Conservation (phyloP, 1,140 invertebrate species). For the Sitophilus oryzae region DNA sequence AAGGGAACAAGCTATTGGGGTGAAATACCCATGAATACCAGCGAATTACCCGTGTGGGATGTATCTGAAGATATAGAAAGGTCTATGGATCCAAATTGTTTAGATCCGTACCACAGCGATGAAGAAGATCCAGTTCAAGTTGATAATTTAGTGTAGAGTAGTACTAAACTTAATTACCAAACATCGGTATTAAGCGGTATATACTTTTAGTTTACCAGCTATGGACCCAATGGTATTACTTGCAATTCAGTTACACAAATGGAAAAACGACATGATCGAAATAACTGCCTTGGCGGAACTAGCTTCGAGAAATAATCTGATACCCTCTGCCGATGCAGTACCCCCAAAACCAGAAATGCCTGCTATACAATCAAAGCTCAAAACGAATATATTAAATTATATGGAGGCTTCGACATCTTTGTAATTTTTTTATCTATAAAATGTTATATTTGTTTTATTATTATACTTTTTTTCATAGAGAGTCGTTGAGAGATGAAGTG, state of each 20-base stretch:
- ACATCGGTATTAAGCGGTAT: too few species aligned
- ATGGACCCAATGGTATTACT: slow-evolving; percentile 38
- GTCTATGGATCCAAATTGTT: slow-evolving; percentile 37
- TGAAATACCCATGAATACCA: slow-evolving; percentile 25
- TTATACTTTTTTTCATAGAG: background rate
- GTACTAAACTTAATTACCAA: too few species aligned
- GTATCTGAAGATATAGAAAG: slow-evolving; percentile 37
- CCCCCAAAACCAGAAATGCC: slow-evolving; percentile 35
- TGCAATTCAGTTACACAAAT: slow-evolving; percentile 39
- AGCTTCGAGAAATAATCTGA: slow-evolving; percentile 30
- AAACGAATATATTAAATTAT: slow-evolving; percentile 35
- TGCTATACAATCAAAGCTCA: slow-evolving; percentile 27
- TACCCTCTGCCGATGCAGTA: slow-evolving; percentile 31
- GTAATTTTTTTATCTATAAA: background rate
- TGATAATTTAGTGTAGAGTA: slow-evolving; percentile 28
- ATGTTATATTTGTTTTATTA: background rate
- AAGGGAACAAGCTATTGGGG: slow-evolving; percentile 28
- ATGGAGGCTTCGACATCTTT: slow-evolving; percentile 14
- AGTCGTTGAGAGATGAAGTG: slow-evolving; percentile 12
- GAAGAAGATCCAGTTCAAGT: slow-evolving; percentile 18
- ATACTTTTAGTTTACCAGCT: slow-evolving; percentile 27
- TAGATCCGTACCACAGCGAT: slow-evolving; percentile 32
- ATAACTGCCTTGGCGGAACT: slow-evolving; percentile 34
- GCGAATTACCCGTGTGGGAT: slow-evolving; percentile 22
- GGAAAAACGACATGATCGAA: slow-evolving; percentile 37